Base-by-base conservation (phyloP, 2,113 vertebrate species). In the Cettia cetti region DNA sequence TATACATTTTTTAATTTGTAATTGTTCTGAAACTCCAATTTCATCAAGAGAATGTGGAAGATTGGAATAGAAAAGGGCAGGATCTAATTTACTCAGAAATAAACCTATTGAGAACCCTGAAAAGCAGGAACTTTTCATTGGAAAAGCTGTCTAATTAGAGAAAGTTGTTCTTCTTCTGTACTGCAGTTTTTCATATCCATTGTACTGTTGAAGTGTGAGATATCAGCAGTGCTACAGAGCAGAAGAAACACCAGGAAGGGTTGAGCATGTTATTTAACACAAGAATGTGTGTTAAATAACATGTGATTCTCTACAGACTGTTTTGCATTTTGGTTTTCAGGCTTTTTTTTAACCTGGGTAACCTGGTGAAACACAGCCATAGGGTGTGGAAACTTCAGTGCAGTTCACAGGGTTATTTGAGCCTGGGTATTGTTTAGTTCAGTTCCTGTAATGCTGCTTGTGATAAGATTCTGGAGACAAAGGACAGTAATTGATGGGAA, bases 391-490 rank as follows among this genome's bases (percentile, higher is more conserved):
- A 98, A 98, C 97, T 96, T 98, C 98, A 98, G 98, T 97, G 95
- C 97, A 98, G 98, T 98, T 98, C 98, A 98, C 92, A 97, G 98
- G 98, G 98, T 98, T 98, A 98, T 94, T 95, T 39, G 92, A 97
- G 97, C 96, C 97, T 97, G 95, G 96, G 98, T 98, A 99, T 99
- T 99, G 98, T 99, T 99, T 96, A 97, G 95, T 97, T 96, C 97
- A 98, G 98, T 98, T 99, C 99, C 99, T 99, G 99, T 98, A 98
- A 97, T 98, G 98, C 98, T 98, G 97, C 98, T 98, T 85, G 92
- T 98, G 99, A 99, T 99, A 99, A 99, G 98, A 95, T 96, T 98
- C 94, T 94, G 94, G 97, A 98, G 98, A 99, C 98, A 99, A 99
- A 99, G 98, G 98, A 98, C 54, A 86, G 98, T 99, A 99, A 99